phyloP scores from a whole-genome alignment of 2,113 vertebrate species.

The Xiphophorus hellerii region DNA sequence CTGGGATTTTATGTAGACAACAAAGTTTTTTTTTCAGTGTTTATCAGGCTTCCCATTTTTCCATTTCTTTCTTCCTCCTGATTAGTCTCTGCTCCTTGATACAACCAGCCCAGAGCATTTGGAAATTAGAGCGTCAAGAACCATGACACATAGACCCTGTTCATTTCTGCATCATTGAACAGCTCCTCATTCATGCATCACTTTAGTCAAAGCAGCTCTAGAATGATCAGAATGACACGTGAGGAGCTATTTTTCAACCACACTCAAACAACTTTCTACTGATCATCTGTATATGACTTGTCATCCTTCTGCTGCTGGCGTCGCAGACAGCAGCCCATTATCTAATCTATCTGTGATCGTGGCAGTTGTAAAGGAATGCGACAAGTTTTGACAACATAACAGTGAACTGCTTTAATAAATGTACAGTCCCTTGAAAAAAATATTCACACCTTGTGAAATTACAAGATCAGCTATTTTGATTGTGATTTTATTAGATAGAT shows the following conservation, averaged over 20 bases:
- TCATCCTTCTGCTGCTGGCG: conserved; percentile 38
- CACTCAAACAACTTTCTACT: conserved; percentile 14
- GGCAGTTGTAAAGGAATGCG: conserved; percentile 30
- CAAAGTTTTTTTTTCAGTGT: too few relatives aligned
- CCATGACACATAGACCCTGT: conserved; percentile 14
- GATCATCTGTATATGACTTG: conserved; percentile 27
- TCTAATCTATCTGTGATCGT: conserved; percentile 38
- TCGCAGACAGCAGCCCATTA: conserved; percentile 32
- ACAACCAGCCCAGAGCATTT: conserved; percentile 8
- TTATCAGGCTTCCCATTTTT: background rate
- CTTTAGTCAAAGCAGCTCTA: conserved; percentile 18
- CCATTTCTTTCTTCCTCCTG: background rate
- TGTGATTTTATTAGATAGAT: background rate
- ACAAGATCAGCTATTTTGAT: background rate
- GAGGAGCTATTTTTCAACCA: conserved; percentile 41
- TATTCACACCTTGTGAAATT: background rate
- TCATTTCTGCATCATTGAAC: conserved; percentile 28
- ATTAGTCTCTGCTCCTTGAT: conserved; percentile 1
- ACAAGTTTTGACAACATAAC: conserved; percentile 12
- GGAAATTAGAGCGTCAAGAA: conserved; percentile 21
- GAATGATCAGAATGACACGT: conserved; percentile 32
- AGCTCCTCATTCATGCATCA: conserved; percentile 29
- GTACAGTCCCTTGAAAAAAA: background rate
- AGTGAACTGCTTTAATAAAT: background rate
- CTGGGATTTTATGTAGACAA: too few relatives aligned